Conservation (phyloP, 2,888 invertebrate genomes). For the Pammene fasciana region DNA sequence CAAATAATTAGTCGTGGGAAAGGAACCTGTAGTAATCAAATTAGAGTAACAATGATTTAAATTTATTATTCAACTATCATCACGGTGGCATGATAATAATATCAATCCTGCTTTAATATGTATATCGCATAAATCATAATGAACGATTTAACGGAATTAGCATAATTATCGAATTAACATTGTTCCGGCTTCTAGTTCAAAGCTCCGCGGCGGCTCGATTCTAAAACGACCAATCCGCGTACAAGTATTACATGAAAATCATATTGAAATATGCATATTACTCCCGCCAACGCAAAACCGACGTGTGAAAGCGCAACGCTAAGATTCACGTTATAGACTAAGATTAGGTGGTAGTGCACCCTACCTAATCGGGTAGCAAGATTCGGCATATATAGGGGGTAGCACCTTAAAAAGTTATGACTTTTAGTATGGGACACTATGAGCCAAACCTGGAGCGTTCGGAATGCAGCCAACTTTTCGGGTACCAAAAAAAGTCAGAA, state of each 20-base stretch:
- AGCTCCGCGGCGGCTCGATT: constrained; percentile 52
- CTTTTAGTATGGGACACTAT: too few relatives aligned
- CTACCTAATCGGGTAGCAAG: too few relatives aligned
- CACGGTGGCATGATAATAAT: constrained; percentile 21
- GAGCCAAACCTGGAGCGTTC: too few relatives aligned
- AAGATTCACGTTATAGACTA: too few relatives aligned
- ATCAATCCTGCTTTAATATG: constrained; percentile 36
- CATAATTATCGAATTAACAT: constrained; percentile 68
- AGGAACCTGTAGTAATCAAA: background rate
- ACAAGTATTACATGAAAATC: background rate
- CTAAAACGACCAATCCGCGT: background rate
- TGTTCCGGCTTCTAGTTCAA: constrained; percentile 60
- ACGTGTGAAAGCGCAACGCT: too few relatives aligned
- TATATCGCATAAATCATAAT: constrained; percentile 54
- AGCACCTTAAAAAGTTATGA: too few relatives aligned
- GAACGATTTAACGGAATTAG: constrained; percentile 60
- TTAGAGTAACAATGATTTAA: constrained; percentile 3
- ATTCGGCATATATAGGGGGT: too few relatives aligned
- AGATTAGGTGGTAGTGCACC: too few relatives aligned
- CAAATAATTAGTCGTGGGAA: too few relatives aligned
- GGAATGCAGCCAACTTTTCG: too few relatives aligned
- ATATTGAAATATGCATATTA: background rate
- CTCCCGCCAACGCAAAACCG: background rate
- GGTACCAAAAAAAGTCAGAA: too few relatives aligned
- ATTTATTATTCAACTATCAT: constrained; percentile 19